A percentile compares a stretch with the other conserved stretches of the same genome.
Conservation (phyloP, 92 coral and sea anemone species). For the Phenganax marumi region DNA sequence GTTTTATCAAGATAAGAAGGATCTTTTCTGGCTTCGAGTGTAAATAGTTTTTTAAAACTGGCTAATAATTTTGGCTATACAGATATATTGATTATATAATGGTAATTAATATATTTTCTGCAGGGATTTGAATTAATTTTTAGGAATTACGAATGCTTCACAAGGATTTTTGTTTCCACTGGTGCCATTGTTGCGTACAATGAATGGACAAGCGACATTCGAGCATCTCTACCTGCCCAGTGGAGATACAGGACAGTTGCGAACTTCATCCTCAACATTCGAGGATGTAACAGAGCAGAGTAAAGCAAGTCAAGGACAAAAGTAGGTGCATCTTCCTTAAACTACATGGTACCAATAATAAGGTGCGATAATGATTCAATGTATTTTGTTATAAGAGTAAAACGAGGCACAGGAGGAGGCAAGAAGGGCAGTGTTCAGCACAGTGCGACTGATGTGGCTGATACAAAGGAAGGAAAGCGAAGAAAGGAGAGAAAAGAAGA, state of each 20-base stretch:
- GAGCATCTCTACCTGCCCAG: conserved; percentile 77
- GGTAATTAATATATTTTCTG: background rate
- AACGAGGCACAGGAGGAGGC: background rate
- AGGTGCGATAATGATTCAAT: background rate
- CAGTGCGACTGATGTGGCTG: conserved; percentile 59
- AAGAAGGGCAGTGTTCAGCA: conserved; percentile 22
- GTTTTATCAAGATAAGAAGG: too few species aligned
- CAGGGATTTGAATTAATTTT: background rate
- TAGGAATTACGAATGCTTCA: background rate
- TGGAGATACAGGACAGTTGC: conserved; percentile 50
- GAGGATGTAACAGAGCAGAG: conserved; percentile 5
- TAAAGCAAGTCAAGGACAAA: conserved; percentile 32
- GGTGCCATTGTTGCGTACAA: conserved; percentile 69
- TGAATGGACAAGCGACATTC: conserved; percentile 76
- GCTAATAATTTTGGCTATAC: too few species aligned
- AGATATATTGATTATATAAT: too few species aligned
- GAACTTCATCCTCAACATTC: conserved; percentile 59
- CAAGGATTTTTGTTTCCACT: conserved; percentile 58
- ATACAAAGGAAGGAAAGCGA: conserved; percentile 59
- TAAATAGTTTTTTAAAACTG: too few species aligned
- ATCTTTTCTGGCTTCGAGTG: too few species aligned
- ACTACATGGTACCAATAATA: background rate
- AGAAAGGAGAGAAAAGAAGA: conserved; percentile 69
- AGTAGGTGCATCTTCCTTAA: background rate
- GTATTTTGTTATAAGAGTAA: background rate